phyloP scores from a whole-genome alignment of 30 jellyfish, hydroid and myxozoan species.

The Turritopsis rubra region DNA sequence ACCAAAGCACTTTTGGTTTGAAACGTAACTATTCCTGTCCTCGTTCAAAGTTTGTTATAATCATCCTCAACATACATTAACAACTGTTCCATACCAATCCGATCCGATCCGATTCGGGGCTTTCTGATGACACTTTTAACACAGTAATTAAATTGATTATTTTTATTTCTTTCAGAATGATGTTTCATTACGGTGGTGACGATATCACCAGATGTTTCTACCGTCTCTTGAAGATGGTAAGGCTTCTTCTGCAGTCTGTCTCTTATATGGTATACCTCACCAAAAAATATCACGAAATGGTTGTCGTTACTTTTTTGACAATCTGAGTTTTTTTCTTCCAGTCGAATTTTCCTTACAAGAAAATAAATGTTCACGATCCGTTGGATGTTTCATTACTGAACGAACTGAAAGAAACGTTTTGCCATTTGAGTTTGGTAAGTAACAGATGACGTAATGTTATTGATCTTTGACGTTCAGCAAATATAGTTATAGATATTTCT shows the following conservation, averaged over 20 bases:
- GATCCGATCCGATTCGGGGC: no score
- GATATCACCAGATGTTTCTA: constrained; percentile 85
- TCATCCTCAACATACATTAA: no score
- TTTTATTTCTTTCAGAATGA: constrained; percentile 42
- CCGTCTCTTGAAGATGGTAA: constrained; percentile 86
- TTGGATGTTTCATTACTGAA: constrained; percentile 72
- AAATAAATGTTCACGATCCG: constrained; percentile 61
- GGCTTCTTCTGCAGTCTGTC: not conserved
- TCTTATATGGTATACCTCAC: no score
- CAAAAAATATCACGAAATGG: no score
- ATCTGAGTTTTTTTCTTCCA: not conserved
- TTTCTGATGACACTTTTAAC: no score
- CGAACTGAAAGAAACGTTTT: constrained; percentile 94
- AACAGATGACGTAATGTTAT: no score
- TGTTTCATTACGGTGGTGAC: constrained; percentile 83
- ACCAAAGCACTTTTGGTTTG: no score
- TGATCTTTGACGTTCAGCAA: no score
- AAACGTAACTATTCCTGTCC: no score
- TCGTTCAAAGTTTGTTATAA: no score
- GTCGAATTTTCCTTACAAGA: constrained; percentile 87
- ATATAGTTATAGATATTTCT: not conserved
- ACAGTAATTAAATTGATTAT: not conserved
- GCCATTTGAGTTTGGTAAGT: constrained; percentile 94
- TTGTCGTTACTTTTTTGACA: not conserved
- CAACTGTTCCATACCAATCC: no score